Conservation (phyloP, 2,888 invertebrate species). For the Nomada fucata region DNA sequence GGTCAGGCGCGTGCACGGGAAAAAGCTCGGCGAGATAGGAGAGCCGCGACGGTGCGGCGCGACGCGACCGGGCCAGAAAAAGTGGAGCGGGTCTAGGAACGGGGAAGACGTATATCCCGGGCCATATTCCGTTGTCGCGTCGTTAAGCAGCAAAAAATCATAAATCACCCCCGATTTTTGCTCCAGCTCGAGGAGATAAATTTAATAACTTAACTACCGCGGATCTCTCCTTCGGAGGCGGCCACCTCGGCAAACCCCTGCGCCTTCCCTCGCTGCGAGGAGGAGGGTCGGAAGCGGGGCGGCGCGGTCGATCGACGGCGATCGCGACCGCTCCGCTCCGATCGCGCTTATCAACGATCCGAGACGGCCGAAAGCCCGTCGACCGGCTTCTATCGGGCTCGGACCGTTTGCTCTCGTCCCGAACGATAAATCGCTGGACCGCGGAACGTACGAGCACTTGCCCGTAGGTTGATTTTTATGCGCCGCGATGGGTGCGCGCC, state of each 20-base stretch:
- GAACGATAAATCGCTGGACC: slow-evolving; percentile 28
- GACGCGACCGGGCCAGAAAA: slow-evolving; percentile 16
- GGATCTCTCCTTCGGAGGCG: slow-evolving; percentile 48
- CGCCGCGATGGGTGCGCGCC: slow-evolving; percentile 31
- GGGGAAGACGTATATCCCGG: slow-evolving; percentile 55
- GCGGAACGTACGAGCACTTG: slow-evolving; percentile 33
- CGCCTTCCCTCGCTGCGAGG: slow-evolving; percentile 23
- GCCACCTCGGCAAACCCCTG: slow-evolving; percentile 5
- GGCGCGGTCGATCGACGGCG: too few relatives aligned
- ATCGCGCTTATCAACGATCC: too few relatives aligned
- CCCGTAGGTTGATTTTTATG: slow-evolving; percentile 39
- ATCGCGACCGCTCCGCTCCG: too few relatives aligned
- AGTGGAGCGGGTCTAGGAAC: slow-evolving; percentile 32
- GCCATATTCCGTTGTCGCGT: slow-evolving; percentile 80
- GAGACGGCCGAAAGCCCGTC: too few relatives aligned
- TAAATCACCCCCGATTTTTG: slow-evolving; percentile 80
- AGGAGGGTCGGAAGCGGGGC: slow-evolving; percentile 31
- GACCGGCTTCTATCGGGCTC: too few relatives aligned
- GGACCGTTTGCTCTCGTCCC: neutral
- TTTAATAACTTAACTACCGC: slow-evolving; percentile 81
- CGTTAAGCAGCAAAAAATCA: slow-evolving; percentile 82
- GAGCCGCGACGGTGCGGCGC: slow-evolving; percentile 10
- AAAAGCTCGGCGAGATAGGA: slow-evolving; percentile 31
- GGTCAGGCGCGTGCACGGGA: slow-evolving; percentile 32
- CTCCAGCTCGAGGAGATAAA: slow-evolving; percentile 77